Evolutionary conservation across 2,113 vertebrate species (phyloP).

Genomic region (Myiagra hebetior): DNA sequence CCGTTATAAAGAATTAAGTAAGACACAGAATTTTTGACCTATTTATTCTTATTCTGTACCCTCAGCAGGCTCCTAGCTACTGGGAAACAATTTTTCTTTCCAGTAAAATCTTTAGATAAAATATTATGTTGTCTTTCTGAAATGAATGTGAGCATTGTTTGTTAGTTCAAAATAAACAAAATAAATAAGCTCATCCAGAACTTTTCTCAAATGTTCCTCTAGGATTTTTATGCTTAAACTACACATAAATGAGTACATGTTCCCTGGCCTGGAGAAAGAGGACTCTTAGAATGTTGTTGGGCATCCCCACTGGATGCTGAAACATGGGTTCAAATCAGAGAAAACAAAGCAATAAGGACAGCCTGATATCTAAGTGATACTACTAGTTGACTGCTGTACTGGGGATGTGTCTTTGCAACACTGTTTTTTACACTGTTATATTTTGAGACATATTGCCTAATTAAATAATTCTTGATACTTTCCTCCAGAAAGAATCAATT

Average conservation of each 20-base stretch:
- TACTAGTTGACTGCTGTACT: neutral
- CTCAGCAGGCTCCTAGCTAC: neutral
- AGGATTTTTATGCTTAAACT: neutral
- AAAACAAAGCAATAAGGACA: neutral
- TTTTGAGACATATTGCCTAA: neutral
- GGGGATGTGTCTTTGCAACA: neutral
- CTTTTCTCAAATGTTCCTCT: neutral
- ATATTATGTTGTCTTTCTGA: neutral
- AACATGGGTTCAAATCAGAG: neutral
- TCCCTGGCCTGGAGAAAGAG: neutral
- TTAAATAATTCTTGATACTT: neutral
- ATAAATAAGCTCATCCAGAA: neutral
- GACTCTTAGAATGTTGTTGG: neutral
- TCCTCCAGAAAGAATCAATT: neutral
- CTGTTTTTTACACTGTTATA: neutral
- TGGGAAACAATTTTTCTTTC: neutral
- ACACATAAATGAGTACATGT: neutral
- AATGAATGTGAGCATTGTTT: neutral
- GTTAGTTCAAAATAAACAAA: neutral
- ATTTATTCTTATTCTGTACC: neutral
- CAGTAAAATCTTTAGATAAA: neutral
- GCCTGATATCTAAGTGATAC: neutral
- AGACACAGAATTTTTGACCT: neutral
- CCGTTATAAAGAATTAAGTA: neutral
- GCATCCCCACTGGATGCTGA: neutral